These are phyloP conservation scores for Laspeyria flexula DNA, from an alignment of 2,888 invertebrate genomes.

Conservation along the genomic window DNA sequence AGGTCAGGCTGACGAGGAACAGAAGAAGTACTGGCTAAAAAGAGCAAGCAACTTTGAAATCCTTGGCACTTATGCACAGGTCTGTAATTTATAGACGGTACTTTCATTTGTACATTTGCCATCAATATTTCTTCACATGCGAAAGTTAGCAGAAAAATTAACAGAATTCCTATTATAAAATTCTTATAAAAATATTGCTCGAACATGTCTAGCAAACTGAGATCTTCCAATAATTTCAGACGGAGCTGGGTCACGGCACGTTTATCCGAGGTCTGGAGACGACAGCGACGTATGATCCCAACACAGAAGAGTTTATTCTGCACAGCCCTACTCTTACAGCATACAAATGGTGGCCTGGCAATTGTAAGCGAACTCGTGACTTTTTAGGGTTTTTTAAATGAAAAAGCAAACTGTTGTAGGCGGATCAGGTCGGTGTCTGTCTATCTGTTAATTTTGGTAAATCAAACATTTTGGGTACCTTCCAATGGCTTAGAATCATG, in stretches of 20 bases:
- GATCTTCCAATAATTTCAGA: constrained; percentile 85
- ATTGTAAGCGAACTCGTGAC: constrained; percentile 87
- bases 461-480: no score
- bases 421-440: no score
- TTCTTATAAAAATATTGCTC: no score
- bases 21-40: constrained; percentile 93
- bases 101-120: no score
- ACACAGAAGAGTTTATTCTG: constrained; percentile 93
- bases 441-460: no score
- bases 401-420: no score
- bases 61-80: constrained; percentile 97
- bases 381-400: no score
- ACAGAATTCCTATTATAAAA: no score
- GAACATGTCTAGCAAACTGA: no score
- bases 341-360: constrained; percentile 99
- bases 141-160: no score
- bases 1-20: constrained; percentile 94
- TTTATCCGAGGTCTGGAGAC: constrained; percentile 97
- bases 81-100: constrained; percentile 53
- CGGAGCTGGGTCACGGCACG: constrained; percentile 98
- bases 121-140: no score
- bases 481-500: no score
- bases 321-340: constrained; percentile 95
- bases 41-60: constrained; percentile 92
- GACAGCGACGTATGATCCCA: constrained; percentile 94